These are phyloP conservation scores for Helobdella robusta DNA, from an alignment of 2,888 invertebrate species.

Conservation along the genomic window DNA sequence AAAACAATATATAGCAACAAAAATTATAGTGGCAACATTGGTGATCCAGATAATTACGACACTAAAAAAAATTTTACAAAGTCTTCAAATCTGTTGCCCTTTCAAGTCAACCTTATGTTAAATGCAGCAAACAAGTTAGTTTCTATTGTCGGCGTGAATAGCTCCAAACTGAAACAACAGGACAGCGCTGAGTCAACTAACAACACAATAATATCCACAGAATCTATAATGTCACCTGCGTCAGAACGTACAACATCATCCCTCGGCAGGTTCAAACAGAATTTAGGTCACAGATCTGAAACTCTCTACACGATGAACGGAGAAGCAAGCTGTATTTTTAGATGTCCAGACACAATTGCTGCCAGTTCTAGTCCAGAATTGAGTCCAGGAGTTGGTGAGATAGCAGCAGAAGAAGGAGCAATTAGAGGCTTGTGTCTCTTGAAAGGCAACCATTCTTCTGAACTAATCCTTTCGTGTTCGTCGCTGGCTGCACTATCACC, in stretches of 20 bases:
- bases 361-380: conserved; percentile 8
- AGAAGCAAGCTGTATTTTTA: conserved; percentile 8
- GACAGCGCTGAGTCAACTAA: too few species aligned
- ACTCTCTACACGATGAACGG: conserved; percentile 15
- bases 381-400: conserved; percentile 1
- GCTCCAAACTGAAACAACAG: background rate
- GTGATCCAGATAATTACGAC: background rate
- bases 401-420: background rate
- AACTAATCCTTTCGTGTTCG: conserved; percentile 11
- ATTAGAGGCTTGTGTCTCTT: conserved; percentile 12
- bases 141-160: background rate
- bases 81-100: background rate
- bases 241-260: background rate
- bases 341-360: conserved; percentile 10
- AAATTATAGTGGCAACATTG: background rate
- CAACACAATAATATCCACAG: too few species aligned
- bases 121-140: background rate
- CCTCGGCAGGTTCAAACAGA: background rate
- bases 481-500: too few species aligned
- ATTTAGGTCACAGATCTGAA: background rate
- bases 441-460: background rate
- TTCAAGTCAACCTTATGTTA: background rate
- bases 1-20: too few species aligned
- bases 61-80: background rate
- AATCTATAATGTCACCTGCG: background rate